Conservation (phyloP, 2,888 invertebrate genomes). For the Mantis religiosa region DNA sequence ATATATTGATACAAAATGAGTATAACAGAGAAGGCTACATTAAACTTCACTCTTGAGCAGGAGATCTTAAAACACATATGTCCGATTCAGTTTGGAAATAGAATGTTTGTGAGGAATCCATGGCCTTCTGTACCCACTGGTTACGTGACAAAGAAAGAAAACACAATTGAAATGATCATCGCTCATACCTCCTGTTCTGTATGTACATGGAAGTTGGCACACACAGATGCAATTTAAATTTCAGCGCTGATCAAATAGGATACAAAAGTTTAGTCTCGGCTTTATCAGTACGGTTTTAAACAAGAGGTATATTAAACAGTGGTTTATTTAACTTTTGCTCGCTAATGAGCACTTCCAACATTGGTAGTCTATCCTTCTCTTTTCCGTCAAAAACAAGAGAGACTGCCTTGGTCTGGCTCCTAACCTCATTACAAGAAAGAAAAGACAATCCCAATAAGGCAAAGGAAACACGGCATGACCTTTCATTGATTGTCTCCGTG, state of each 20-base stretch:
- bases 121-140: too few relatives aligned
- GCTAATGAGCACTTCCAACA: background rate
- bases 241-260: background rate
- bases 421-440: background rate
- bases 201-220: too few relatives aligned
- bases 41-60: too few relatives aligned
- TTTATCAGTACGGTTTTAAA: too few relatives aligned
- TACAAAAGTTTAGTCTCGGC: background rate
- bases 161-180: too few relatives aligned
- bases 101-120: too few relatives aligned
- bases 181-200: too few relatives aligned
- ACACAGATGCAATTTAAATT: background rate
- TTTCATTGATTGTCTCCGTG: background rate
- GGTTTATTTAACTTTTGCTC: background rate
- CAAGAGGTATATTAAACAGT: background rate
- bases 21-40: too few relatives aligned
- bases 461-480: background rate
- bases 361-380: background rate
- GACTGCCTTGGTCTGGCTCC: background rate
- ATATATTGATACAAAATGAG: too few relatives aligned
- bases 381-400: background rate
- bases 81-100: too few relatives aligned
- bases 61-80: too few relatives aligned
- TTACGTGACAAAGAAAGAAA: too few relatives aligned
- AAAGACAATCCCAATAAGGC: background rate